Evolutionary conservation across 2,797 vertebrate species (phyloP).

Genomic region (Chelmon rostratus): DNA sequence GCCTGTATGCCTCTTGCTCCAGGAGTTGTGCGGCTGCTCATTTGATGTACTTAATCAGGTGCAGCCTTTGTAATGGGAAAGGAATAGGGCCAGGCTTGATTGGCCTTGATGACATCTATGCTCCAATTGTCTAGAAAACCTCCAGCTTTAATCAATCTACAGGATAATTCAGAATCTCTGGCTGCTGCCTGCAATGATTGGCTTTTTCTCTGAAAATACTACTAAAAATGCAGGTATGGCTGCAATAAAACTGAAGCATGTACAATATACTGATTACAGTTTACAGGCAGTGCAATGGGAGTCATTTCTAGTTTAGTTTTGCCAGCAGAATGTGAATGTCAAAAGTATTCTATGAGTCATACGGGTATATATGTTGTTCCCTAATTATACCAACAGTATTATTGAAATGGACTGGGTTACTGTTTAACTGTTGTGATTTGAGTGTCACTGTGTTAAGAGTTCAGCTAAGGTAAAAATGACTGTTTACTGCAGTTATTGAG

Average conservation of each 20-base stretch:
- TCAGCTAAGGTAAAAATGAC: neutral
- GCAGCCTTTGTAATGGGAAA: constrained; percentile 86
- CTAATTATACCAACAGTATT: neutral
- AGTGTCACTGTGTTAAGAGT: neutral
- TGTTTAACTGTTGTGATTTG: neutral
- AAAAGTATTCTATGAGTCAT: constrained; percentile 3
- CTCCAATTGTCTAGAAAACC: constrained; percentile 86
- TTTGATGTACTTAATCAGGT: constrained; percentile 87
- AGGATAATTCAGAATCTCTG: constrained; percentile 78
- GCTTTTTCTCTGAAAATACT: constrained; percentile 61
- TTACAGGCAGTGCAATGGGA: constrained; percentile 12
- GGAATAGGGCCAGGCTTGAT: constrained; percentile 84
- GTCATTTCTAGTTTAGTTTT: constrained; percentile 20
- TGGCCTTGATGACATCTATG: constrained; percentile 87
- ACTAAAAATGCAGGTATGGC: constrained; percentile 61
- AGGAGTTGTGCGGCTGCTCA: constrained; percentile 78
- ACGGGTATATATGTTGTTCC: neutral
- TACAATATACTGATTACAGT: constrained; percentile 44
- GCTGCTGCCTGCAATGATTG: constrained; percentile 66
- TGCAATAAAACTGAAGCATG: constrained; percentile 52
- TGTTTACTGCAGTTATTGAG: neutral
- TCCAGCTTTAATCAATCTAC: constrained; percentile 85
- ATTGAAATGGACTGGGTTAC: neutral
- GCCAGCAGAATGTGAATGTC: constrained; percentile 27
- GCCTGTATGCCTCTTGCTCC: constrained; percentile 76